Evolutionary conservation across 2,888 invertebrate genomes (phyloP), one percentile per base, ranked within the genome.

Genomic region (Blastobasis adustella): DNA sequence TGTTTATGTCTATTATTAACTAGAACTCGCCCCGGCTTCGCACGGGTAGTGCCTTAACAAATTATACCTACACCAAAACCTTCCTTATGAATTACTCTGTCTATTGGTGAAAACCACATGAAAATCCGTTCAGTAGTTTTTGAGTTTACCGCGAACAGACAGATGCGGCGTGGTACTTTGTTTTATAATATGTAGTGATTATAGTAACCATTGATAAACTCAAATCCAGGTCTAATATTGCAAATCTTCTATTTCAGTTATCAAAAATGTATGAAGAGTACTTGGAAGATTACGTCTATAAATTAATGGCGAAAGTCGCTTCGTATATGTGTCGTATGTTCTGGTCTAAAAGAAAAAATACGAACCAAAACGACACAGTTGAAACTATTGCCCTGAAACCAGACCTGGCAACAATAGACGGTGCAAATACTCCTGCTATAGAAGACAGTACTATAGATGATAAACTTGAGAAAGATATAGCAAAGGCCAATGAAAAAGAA

Each of bases 221-320:
- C 23, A 3, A 2, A 23, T 23, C 23, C 23, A 23, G 23, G 23
- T 23, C 23, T 3, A 23, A 23, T 23, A 2, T 23, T 2, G 23
- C 23, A 42, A n/a, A 42, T 9, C 6, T 45, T 56, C 51, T 66
- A 49, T 74, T 90, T 38, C 79, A 94, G 92, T 73, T 95, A 9
- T 93, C 93, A 5, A 92, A 91, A 80, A 92, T 93, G 90, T 94
- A 93, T 47, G 94, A 95, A 78, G 93, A 94, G 66, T 93, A 92
- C 67, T 79, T 94, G 48, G 93, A 94, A 74, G 91, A 92, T 65
- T 82, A 91, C 54, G 73, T 91, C 6, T 88, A 91, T 62, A 85
- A 76, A 63, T 62, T 87, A 45, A 73, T 89, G 63, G 79, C 89
- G 0, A 88, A 80, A 70, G 54, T 84, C 10, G 82, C 71, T 1